Percentiles rank a stretch among this genome's conserved stretches.
phyloP scores from a whole-genome alignment of 2,888 invertebrate genomes.

The Apamea anceps region DNA sequence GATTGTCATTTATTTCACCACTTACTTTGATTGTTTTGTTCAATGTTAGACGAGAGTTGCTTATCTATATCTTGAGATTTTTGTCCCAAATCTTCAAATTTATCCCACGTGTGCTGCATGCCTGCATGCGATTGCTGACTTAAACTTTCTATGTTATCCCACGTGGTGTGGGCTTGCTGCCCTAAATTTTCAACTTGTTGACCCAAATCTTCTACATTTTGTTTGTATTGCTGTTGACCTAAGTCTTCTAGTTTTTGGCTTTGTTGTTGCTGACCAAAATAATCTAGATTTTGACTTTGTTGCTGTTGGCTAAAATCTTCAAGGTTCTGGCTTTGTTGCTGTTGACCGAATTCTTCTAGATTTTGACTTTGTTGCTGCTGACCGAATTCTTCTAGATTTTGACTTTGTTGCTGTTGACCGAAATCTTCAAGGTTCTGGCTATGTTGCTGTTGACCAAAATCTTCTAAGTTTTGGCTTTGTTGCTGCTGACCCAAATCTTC shows the following conservation, averaged over 20 bases:
- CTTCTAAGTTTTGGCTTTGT: slow-evolving; percentile 15
- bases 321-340: slow-evolving; percentile 21
- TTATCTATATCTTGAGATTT: slow-evolving; percentile 64
- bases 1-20: slow-evolving; percentile 39
- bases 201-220: slow-evolving; percentile 62
- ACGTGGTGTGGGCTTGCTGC: slow-evolving; percentile 66
- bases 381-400: slow-evolving; percentile 34
- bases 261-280: slow-evolving; percentile 30
- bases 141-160: slow-evolving; percentile 70
- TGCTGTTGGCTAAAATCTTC: slow-evolving; percentile 21
- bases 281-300: slow-evolving; percentile 11
- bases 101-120: slow-evolving; percentile 58
- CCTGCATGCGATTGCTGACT: slow-evolving; percentile 73
- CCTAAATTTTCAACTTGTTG: slow-evolving; percentile 63
- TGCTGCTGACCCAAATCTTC: slow-evolving; percentile 29
- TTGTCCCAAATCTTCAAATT: slow-evolving; percentile 60
- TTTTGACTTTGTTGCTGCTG: slow-evolving; percentile 46
- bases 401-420: slow-evolving; percentile 26
- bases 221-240: slow-evolving; percentile 65
- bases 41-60: slow-evolving; percentile 42
- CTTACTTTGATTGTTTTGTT: slow-evolving; percentile 60
- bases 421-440: slow-evolving; percentile 29
- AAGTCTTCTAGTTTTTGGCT: slow-evolving; percentile 24
- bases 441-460: slow-evolving; percentile 35
- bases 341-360: slow-evolving; percentile 22